These are phyloP conservation scores for Margaritifera margaritifera DNA, from an alignment of 2,888 invertebrate genomes.

Conservation along the genomic window DNA sequence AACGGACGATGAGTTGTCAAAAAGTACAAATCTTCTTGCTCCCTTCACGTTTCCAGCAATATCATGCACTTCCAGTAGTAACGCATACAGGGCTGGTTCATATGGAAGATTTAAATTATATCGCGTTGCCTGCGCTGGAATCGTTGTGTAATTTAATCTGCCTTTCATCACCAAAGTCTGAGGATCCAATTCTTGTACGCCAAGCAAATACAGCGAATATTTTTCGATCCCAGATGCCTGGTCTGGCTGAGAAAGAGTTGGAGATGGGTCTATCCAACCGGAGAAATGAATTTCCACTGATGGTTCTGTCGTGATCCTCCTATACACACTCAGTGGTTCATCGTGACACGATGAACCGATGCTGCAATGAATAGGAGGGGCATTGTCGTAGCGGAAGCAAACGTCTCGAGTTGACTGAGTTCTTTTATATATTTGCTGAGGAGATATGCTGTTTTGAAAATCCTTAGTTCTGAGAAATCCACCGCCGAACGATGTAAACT, in stretches of 20 bases:
- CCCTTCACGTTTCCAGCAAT: slow-evolving; percentile 24
- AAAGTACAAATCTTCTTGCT: slow-evolving; percentile 33
- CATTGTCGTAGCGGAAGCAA: slow-evolving; percentile 26
- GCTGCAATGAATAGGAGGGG: slow-evolving; percentile 22
- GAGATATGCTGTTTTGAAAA: background rate
- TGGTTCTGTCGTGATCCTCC: slow-evolving; percentile 16
- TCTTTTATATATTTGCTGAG: slow-evolving; percentile 10
- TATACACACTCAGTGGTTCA: slow-evolving; percentile 25
- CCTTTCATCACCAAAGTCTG: background rate
- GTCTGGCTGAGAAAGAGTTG: slow-evolving; percentile 6
- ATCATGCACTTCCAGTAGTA: slow-evolving; percentile 28
- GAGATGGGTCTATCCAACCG: slow-evolving; percentile 41
- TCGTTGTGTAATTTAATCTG: background rate
- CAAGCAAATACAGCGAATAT: slow-evolving; percentile 22
- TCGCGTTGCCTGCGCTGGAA: background rate
- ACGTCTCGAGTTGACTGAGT: slow-evolving; percentile 6
- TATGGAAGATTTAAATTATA: background rate
- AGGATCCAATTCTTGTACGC: slow-evolving; percentile 8
- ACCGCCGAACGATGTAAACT: slow-evolving; percentile 22
- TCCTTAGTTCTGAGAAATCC: slow-evolving; percentile 21
- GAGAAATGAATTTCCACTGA: slow-evolving; percentile 17
- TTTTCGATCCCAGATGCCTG: slow-evolving; percentile 35
- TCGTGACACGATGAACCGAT: slow-evolving; percentile 6
- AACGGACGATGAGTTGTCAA: slow-evolving; percentile 29
- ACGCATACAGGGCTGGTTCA: slow-evolving; percentile 28